Base-by-base conservation (phyloP, 92 coral and sea anemone species). In the Epizoanthus illoricatus region DNA sequence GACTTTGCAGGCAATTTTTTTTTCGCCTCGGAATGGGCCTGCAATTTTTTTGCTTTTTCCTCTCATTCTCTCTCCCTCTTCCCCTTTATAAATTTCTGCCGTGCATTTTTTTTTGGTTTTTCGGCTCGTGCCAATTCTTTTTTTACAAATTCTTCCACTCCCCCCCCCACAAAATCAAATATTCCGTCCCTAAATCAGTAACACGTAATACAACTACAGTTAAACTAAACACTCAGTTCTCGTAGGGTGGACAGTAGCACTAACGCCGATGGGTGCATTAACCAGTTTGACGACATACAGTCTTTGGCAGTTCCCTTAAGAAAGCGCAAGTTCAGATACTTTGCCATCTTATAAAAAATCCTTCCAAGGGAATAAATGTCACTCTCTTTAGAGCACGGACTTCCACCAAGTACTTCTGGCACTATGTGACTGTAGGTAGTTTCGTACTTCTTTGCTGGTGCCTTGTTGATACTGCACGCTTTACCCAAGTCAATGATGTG, bases 281-380 rank as follows among this genome's bases (percentile, higher is more conserved):
- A 12, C 24, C 69, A 65, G 69, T 65, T 65, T 20, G 69, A 65
- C 0, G 33, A 36, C 69, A 65, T 65, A 65, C 69, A 65, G 33
- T 19, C 69, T 65, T 65, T 65, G 69, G 69, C 69, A 9, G 33
- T 65, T 65, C 21, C 69, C 69, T 74, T 55, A 67, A 74, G 59
- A 59, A 74, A 74, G 62, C 45, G 80, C 39, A 74, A 52, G 62
- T 10, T 24, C 52, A 42, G 2, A 43, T 40, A 23, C 40, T 40
- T 40, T 7, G 28, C 83, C 80, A 84, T 55, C 59, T 84, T 75
- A 54, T 10, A 65, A 11, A 84, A 13, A 39, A 84, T 67, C 73
- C 80, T 66, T 2, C 87, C 86, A 42, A 84, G 68, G 21, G 83
- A 65, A 55, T 36, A 85, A 41, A 85, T 76, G 60, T 85, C 84